Evolutionary conservation across 2,113 vertebrate species (phyloP).

Genomic region (Brachyistius frenatus): DNA sequence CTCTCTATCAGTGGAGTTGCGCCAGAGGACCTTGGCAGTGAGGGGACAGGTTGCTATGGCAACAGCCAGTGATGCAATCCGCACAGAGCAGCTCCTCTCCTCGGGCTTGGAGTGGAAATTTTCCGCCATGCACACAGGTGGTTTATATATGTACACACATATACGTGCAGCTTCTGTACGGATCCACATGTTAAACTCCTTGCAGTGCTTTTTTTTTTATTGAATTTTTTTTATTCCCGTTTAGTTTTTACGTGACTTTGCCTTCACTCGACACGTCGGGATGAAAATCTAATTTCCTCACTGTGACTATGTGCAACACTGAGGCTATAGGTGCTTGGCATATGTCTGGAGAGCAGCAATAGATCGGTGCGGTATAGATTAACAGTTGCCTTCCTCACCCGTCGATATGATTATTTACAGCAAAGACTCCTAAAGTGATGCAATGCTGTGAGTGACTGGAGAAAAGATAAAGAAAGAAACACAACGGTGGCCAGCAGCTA

Average conservation of each 20-base stretch:
- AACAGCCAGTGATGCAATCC: conserved; percentile 76
- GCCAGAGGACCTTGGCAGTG: conserved; percentile 58
- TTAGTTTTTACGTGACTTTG: conserved; percentile 17
- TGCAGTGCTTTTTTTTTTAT: background rate
- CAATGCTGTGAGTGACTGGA: conserved; percentile 1
- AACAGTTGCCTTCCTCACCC: background rate
- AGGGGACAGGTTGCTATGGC: conserved; percentile 77
- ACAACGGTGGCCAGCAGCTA: conserved; percentile 38
- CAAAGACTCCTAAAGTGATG: conserved; percentile 7
- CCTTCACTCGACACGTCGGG: conserved; percentile 1
- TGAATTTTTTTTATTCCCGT: background rate
- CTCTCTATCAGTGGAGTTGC: conserved; percentile 63
- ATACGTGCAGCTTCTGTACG: conserved; percentile 5
- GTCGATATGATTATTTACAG: conserved; percentile 45
- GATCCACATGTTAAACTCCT: conserved; percentile 1
- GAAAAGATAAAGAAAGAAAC: conserved; percentile 32
- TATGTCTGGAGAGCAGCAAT: conserved; percentile 13
- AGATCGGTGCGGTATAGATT: conserved; percentile 52
- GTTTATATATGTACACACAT: conserved; percentile 19
- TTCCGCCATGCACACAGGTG: conserved; percentile 60
- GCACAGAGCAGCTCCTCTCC: conserved; percentile 57
- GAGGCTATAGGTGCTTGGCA: conserved; percentile 37
- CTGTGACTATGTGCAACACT: conserved; percentile 1
- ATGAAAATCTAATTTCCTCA: conserved; percentile 51
- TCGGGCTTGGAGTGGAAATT: conserved; percentile 60